Base-by-base conservation (phyloP, 2,797 vertebrate genomes). In the Acanthornis magna region DNA sequence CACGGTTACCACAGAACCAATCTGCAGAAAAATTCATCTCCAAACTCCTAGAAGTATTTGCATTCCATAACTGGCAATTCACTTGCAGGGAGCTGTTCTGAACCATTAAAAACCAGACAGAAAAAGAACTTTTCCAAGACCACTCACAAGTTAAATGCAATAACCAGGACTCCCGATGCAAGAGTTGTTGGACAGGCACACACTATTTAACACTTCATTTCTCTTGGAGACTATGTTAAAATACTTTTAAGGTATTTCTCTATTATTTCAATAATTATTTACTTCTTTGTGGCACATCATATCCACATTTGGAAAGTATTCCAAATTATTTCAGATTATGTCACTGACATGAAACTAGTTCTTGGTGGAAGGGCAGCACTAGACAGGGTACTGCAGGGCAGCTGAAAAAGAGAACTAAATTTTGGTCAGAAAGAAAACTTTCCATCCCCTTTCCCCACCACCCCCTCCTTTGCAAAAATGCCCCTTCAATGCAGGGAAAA, bases 1-100 rank as follows among this genome's bases (percentile, higher is more conserved):
- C 94, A 93, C 71, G 72, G 91, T 95, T 96, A 81, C 95, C 96
- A 93, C 92, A 97, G 93, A 96, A 70, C 71, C 83, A 95, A 96
- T 84, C 85, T 88, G 93, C 81, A 84, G 74, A 36, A 85, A 95
- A 88, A 94, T 32, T 79, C 81, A 80, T 82, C 73, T 77, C 94
- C 80, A 40, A 93, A 91, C 90, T 97, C 86, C 89, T 93, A 79
- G 86, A 93, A 96, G 93, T 85, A 92, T 91, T 65, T 75, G 79
- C 81, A 40, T 91, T 95, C 89, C 1, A 2, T 85, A 91, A 74
- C 75, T 67, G 60, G 74, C 72, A 89, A 72, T n/a, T 71, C 73
- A 77, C 27, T 89, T 61, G 50, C 84, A 81, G 62, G 17, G 87
- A 93, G 25, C 50, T 79, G 65, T 57, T 94, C 27, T 61, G 63